Conservation (phyloP, 2,888 invertebrate species). For the Hermaeophaga mercurialis region DNA sequence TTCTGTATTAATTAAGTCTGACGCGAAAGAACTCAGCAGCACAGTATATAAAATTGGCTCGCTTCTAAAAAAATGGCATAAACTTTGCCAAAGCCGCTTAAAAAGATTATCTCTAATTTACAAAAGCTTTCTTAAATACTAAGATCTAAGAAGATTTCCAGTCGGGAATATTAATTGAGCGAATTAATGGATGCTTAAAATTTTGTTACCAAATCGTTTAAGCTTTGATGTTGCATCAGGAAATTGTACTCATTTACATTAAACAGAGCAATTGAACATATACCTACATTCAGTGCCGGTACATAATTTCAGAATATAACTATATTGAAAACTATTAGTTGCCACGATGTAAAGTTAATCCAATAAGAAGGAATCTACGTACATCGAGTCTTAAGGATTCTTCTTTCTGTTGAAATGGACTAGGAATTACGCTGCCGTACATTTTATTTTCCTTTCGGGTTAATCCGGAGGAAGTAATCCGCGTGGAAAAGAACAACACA, state of each 20-base stretch:
- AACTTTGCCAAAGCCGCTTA: background rate
- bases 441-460: no score
- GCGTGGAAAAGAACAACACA: background rate
- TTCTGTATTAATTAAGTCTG: background rate
- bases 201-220: no score
- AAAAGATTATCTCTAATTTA: background rate
- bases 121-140: background rate
- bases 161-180: background rate
- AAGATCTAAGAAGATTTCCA: background rate
- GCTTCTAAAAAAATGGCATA: background rate
- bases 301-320: no score
- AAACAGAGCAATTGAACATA: no score
- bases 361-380: no score
- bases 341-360: no score
- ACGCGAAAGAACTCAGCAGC: background rate
- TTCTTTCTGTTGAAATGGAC: no score
- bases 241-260: no score
- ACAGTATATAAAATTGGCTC: background rate
- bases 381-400: no score
- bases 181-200: slow-evolving; percentile 1
- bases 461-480: background rate
- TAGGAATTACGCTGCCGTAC: background rate
- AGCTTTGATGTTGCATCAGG: no score
- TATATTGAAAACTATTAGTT: no score
- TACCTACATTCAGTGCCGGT: no score